Base-by-base conservation (phyloP, 2,113 vertebrate species). In the Paralichthys olivaceus region DNA sequence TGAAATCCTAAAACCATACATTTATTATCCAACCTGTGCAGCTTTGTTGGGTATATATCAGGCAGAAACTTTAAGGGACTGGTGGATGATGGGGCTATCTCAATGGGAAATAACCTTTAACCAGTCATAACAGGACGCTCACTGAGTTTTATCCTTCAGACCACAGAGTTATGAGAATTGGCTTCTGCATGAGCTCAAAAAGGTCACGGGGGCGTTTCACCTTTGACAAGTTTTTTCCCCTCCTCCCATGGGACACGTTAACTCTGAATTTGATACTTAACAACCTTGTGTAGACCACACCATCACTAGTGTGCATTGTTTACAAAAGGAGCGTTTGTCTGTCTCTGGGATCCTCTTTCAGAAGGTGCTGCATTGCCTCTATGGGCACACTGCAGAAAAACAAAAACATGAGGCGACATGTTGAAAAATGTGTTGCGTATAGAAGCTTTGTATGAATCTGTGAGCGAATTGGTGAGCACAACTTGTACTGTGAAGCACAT, bases 211-310 rank as follows among this genome's bases (percentile, higher is more conserved):
- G 20, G 32, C 47, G 26, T 70, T 49, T 74, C 55, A 77, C 75
- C 76, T 67, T 5, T 23, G 69, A 67, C 32, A 20, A 64, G 49
- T 12, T 37, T 53, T 66, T 9, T 14, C 32, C 75, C 62, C 66
- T 70, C 68, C 74, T 70, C 77, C 72, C 49, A 7, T 2, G 67
- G 58, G 77, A 89, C 77, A 71, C 64, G 79, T 87, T 80, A 85
- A 84, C 85, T 75, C 75, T 84, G 72, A 87, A 84, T 67, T 69
- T 86, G 75, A 87, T 79, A 69, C 78, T 71, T 76, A 77, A 83
- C 51, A 77, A 81, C 49, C 79, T n/a, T 6, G 75, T 72, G 75
- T 77, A 83, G 67, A 15, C 72, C 43, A 66, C 67, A 62, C 76
- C 28, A n/a, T 73, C 76, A 67, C 67, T 65, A 61, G 66, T 60